A percentile compares a stretch with the other conserved stretches of the same genome.
phyloP scores from a whole-genome alignment of 2,888 invertebrate genomes.

The Pteria penguin region DNA sequence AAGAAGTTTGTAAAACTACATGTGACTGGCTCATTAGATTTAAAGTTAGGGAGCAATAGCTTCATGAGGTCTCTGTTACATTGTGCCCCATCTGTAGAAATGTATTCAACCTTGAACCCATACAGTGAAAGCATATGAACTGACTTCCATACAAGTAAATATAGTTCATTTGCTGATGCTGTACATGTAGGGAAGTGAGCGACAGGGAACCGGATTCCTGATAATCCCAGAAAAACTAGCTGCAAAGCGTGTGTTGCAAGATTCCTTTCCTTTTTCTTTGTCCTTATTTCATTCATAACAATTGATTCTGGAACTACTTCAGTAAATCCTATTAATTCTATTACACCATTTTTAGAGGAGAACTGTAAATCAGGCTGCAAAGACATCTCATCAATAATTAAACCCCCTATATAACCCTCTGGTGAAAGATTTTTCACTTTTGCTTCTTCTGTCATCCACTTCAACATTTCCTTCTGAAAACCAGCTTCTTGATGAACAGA shows the following conservation, averaged over 20 bases:
- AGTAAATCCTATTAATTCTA: conserved; percentile 1
- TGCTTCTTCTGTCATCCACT: conserved; percentile 49
- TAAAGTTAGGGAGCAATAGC: conserved; percentile 9
- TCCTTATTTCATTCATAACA: not conserved
- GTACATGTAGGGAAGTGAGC: conserved; percentile 5
- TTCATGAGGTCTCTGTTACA: conserved; percentile 40
- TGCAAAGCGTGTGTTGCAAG: conserved; percentile 6
- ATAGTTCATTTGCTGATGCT: conserved; percentile 20
- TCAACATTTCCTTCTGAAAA: conserved; percentile 35
- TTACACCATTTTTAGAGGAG: not conserved
- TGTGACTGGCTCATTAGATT: not conserved
- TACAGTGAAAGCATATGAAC: conserved; percentile 30
- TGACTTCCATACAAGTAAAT: conserved; percentile 41
- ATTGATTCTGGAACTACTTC: conserved; percentile 2
- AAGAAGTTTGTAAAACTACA: not conserved
- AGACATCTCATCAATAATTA: conserved; percentile 48
- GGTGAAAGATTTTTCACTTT: conserved; percentile 28
- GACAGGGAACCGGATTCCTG: conserved; percentile 4
- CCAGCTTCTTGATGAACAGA: conserved; percentile 41
- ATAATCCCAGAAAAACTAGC: conserved; percentile 1
- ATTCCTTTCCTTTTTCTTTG: not conserved
- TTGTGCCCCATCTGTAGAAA: conserved; percentile 45
- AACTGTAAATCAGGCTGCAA: conserved; percentile 40
- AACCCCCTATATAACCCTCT: conserved; percentile 48
- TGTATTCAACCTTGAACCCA: conserved; percentile 33